Evolutionary conservation across 2,113 vertebrate genomes (phyloP).

Genomic region (Nothocercus julius): DNA sequence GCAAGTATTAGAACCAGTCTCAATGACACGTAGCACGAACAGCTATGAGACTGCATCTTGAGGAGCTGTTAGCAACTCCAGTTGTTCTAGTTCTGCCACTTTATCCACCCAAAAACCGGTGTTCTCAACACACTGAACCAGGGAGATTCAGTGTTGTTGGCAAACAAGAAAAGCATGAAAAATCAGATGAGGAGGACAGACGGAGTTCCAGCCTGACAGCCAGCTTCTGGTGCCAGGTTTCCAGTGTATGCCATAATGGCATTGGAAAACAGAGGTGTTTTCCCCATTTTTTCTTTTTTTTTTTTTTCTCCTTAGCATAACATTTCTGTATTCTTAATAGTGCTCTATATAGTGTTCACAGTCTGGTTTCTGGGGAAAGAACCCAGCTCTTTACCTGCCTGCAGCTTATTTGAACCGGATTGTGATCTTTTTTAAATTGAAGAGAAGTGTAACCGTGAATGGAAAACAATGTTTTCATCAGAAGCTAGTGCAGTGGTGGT

Average conservation of each 20-base stretch:
- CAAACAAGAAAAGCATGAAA: neutral
- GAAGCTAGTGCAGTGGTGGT: neutral
- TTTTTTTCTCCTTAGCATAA: neutral
- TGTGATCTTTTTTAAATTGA: neutral
- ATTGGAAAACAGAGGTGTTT: neutral
- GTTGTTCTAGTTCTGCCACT: neutral
- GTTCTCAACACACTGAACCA: neutral
- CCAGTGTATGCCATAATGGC: neutral
- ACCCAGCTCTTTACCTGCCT: neutral
- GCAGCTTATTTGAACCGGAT: neutral
- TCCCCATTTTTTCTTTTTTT: neutral
- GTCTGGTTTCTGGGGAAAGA: neutral
- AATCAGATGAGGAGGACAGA: neutral
- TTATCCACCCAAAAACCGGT: neutral
- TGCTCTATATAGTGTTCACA: neutral
- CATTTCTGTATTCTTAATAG: neutral
- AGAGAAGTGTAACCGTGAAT: neutral
- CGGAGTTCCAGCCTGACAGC: neutral
- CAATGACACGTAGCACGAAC: rapidly evolving
- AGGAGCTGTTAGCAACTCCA: neutral
- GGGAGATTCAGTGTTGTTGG: neutral
- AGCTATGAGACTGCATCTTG: neutral
- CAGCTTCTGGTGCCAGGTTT: neutral
- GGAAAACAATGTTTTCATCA: conserved; percentile 46
- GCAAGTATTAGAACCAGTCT: neutral